Conservation (phyloP, 2,888 invertebrate genomes). For the Hypselothyrea guttata region DNA sequence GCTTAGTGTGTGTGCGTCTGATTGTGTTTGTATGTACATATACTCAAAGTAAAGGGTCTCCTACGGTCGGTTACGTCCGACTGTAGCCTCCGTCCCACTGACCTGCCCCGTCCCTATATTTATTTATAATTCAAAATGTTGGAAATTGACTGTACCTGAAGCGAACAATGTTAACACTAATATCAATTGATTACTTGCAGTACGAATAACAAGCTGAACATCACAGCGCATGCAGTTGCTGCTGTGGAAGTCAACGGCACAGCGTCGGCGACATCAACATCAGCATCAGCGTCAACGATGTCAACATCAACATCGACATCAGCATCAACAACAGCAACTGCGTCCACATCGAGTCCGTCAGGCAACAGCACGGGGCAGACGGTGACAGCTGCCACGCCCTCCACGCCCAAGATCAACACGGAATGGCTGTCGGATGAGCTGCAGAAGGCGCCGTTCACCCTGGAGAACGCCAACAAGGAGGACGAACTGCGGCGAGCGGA, state of each 20-base stretch:
- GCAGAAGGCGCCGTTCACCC: constrained; percentile 70
- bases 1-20: no score
- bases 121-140: no score
- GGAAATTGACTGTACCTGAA: no score
- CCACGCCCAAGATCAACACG: constrained; percentile 65
- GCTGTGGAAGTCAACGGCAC: constrained; percentile 1
- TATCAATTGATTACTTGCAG: constrained; percentile 19
- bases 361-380: constrained; percentile 22
- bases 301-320: constrained; percentile 9
- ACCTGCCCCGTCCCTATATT: no score
- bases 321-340: constrained; percentile 3
- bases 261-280: constrained; percentile 6
- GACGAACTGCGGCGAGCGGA: constrained; percentile 77
- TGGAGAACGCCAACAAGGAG: constrained; percentile 79
- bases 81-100: no score
- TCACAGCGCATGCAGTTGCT: constrained; percentile 21
- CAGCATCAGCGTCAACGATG: constrained; percentile 6
- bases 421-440: constrained; percentile 60
- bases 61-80: no score
- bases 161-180: neutral
- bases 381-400: constrained; percentile 50
- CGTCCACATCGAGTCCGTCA: constrained; percentile 19
- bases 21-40: no score
- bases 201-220: constrained; percentile 45
- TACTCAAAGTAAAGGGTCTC: no score